These are phyloP conservation scores for Anthophora plumipes DNA, from an alignment of 2,888 invertebrate species.

Conservation along the genomic window DNA sequence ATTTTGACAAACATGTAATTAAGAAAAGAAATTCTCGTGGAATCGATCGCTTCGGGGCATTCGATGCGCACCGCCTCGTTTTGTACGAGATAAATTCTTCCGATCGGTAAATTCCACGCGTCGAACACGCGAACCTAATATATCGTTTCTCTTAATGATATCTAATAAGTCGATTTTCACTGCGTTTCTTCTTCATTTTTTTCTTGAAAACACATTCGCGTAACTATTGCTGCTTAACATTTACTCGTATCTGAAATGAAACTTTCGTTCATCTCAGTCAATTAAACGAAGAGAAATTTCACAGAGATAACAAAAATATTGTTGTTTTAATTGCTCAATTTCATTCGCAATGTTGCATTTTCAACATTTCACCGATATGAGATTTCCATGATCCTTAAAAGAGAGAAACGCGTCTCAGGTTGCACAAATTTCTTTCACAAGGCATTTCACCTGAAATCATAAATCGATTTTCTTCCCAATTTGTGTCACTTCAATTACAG, in stretches of 20 bases:
- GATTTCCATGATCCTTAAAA: too few species aligned
- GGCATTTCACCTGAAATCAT: background rate
- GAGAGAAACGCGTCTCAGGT: too few species aligned
- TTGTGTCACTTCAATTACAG: background rate
- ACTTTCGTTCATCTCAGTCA: too few species aligned
- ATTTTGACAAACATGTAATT: constrained; percentile 37
- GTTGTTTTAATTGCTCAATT: constrained; percentile 8
- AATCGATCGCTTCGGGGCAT: constrained; percentile 26
- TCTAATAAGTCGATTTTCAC: background rate
- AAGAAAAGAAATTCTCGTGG: constrained; percentile 27
- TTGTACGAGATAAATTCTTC: constrained; percentile 20
- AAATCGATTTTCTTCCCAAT: constrained; percentile 18
- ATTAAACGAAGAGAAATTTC: too few species aligned
- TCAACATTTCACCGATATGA: background rate
- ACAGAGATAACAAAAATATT: too few species aligned
- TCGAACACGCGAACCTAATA: background rate
- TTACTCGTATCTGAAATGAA: too few species aligned
- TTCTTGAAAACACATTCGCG: too few species aligned
- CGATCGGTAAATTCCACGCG: constrained; percentile 2
- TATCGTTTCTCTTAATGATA: background rate
- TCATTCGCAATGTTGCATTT: constrained; percentile 1
- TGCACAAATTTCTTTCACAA: too few species aligned
- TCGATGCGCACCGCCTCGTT: constrained; percentile 6
- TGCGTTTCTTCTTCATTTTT: background rate
- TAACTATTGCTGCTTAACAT: too few species aligned